Evolutionary conservation across 2,797 vertebrate species (phyloP).

Genomic region (Enteromius fasciolatus): DNA sequence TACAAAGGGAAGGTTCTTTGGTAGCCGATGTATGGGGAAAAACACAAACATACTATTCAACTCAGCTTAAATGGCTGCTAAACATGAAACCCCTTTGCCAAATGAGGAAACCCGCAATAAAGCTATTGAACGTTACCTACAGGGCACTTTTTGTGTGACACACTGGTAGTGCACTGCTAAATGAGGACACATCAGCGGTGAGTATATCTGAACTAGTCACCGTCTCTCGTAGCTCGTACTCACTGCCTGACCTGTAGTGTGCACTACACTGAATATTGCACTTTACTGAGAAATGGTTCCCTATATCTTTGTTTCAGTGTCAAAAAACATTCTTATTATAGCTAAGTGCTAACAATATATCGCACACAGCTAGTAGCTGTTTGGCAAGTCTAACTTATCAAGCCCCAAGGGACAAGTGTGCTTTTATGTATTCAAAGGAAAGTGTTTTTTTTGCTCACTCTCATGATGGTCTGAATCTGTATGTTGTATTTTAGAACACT

Average conservation of each 20-base stretch:
- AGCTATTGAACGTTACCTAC: slow-evolving; percentile 6
- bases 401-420: background rate
- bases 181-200: slow-evolving; percentile 61
- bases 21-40: slow-evolving; percentile 31
- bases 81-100: slow-evolving; percentile 61
- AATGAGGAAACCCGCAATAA: slow-evolving; percentile 49
- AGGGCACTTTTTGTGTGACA: slow-evolving; percentile 59
- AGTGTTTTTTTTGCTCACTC: background rate
- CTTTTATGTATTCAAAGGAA: background rate
- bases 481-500: background rate
- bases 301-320: slow-evolving; percentile 1
- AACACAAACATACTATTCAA: slow-evolving; percentile 29
- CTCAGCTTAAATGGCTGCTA: slow-evolving; percentile 48
- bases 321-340: background rate
- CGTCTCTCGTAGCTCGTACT: slow-evolving; percentile 29
- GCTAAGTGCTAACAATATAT: background rate
- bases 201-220: slow-evolving; percentile 62
- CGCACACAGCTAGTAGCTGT: background rate
- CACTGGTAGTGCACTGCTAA: slow-evolving; percentile 55
- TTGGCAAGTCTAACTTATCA: background rate
- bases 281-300: slow-evolving; percentile 45
- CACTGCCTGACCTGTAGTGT: slow-evolving; percentile 50
- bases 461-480: background rate
- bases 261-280: slow-evolving; percentile 47
- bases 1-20: slow-evolving; percentile 23